Evolutionary conservation across 2,888 invertebrate genomes (phyloP).

Genomic region (Geotrupes spiniger): DNA sequence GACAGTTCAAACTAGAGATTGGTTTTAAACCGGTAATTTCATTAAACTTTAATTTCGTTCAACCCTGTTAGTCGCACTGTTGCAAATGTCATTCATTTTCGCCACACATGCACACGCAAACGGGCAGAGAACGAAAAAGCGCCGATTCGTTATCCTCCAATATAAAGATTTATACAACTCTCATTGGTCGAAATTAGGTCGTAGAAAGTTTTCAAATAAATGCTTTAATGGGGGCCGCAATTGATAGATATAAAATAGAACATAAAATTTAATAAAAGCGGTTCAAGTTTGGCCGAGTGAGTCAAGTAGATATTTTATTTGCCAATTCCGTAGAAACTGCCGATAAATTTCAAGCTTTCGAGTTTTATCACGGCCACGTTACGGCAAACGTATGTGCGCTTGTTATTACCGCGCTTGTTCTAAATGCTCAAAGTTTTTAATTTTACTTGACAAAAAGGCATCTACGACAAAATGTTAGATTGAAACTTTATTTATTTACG

Average conservation of each 20-base stretch:
- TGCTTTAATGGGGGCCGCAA: not conserved
- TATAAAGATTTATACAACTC: no score
- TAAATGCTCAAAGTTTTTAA: no score
- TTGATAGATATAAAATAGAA: slow-evolving; percentile 9
- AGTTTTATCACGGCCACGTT: slow-evolving; percentile 19
- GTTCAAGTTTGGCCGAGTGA: slow-evolving; percentile 13
- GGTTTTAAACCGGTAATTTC: slow-evolving; percentile 32
- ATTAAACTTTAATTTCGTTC: slow-evolving; percentile 23
- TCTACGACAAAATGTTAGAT: no score
- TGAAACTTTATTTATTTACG: no score
- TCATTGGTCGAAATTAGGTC: not conserved
- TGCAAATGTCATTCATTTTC: not conserved
- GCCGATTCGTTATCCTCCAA: no score
- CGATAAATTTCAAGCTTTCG: slow-evolving; percentile 25
- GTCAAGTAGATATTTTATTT: slow-evolving; percentile 21
- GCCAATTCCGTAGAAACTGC: slow-evolving; percentile 27
- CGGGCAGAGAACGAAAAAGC: no score
- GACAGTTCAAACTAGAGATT: slow-evolving; percentile 26
- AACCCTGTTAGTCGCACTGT: no score
- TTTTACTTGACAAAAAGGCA: no score
- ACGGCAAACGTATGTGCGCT: slow-evolving; percentile 22
- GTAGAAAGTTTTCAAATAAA: slow-evolving; percentile 3
- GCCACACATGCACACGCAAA: no score
- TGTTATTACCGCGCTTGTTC: no score
- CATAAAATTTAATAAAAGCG: slow-evolving; percentile 19